Conservation (phyloP, 2,888 invertebrate genomes). For the Phyllotreta cruciferae region DNA sequence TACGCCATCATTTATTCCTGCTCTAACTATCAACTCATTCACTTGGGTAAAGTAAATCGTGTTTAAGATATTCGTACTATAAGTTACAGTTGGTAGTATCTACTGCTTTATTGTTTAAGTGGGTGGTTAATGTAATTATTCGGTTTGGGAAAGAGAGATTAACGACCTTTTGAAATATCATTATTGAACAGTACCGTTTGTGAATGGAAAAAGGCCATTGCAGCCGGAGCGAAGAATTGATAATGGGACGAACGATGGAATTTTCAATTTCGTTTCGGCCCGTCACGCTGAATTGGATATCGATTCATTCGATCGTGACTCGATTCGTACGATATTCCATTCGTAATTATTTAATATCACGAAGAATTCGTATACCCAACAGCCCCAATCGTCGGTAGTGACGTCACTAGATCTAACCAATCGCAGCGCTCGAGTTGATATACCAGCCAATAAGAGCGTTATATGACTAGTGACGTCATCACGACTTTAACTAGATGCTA, state of each 20-base stretch:
- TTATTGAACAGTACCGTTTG: too few relatives aligned
- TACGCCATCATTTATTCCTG: slow-evolving; percentile 80
- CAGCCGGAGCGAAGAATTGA: background rate
- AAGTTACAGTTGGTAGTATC: background rate
- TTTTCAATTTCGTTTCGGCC: slow-evolving; percentile 8
- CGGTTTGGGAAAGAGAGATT: background rate
- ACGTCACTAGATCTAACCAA: too few relatives aligned
- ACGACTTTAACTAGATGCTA: too few relatives aligned
- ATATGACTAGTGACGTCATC: background rate
- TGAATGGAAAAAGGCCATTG: background rate
- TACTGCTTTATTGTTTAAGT: background rate
- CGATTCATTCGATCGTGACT: slow-evolving; percentile 11
- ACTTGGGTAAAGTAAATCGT: slow-evolving; percentile 63
- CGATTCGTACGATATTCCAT: background rate
- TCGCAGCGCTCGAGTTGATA: too few relatives aligned
- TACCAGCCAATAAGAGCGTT: background rate
- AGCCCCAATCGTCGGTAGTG: too few relatives aligned
- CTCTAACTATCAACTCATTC: slow-evolving; percentile 69
- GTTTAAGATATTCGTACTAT: background rate
- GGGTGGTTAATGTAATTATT: background rate
- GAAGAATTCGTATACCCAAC: too few relatives aligned
- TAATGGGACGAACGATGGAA: slow-evolving; percentile 1
- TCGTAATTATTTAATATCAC: background rate
- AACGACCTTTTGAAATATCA: background rate
- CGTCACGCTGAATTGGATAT: slow-evolving; percentile 9